These are phyloP conservation scores for Heliconius aoede DNA, from an alignment of 2,888 invertebrate species.

Conservation along the genomic window DNA sequence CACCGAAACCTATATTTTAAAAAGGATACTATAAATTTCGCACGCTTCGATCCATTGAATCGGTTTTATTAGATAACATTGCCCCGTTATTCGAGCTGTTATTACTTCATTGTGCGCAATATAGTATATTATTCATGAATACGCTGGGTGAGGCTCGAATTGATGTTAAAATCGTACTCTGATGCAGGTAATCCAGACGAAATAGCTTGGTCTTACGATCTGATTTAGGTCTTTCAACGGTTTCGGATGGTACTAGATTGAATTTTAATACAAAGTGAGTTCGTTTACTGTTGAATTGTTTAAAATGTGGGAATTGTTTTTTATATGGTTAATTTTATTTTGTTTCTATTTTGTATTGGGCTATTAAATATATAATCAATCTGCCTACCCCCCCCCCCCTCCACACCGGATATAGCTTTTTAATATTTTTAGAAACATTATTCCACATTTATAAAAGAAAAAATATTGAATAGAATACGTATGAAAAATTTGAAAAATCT, in stretches of 20 bases:
- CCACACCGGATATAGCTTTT: no score
- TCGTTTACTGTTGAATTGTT: neutral
- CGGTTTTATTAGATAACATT: conserved; percentile 34
- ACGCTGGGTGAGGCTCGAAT: neutral
- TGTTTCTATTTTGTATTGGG: neutral
- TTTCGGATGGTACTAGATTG: conserved; percentile 5
- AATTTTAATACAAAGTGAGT: conserved; percentile 9
- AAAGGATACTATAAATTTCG: conserved; percentile 70
- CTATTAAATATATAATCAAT: neutral
- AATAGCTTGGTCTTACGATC: conserved; percentile 31
- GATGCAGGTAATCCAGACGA: conserved; percentile 20
- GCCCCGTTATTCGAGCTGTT: conserved; percentile 18
- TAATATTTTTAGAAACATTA: no score
- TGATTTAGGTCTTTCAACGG: conserved; percentile 24
- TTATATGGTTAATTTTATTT: neutral
- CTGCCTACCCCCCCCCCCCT: no score
- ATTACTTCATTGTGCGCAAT: conserved; percentile 28
- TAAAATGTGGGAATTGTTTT: neutral
- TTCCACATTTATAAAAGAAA: no score
- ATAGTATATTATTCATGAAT: conserved; percentile 39
- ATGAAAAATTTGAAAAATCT: no score
- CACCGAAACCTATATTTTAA: conserved; percentile 59
- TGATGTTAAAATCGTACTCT: conserved; percentile 29
- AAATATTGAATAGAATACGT: no score
- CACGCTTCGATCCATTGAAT: conserved; percentile 13